A percentile compares a stretch with the other conserved stretches of the same genome.
phyloP scores from a whole-genome alignment of 2,888 invertebrate species.

The Watsonalla binaria region DNA sequence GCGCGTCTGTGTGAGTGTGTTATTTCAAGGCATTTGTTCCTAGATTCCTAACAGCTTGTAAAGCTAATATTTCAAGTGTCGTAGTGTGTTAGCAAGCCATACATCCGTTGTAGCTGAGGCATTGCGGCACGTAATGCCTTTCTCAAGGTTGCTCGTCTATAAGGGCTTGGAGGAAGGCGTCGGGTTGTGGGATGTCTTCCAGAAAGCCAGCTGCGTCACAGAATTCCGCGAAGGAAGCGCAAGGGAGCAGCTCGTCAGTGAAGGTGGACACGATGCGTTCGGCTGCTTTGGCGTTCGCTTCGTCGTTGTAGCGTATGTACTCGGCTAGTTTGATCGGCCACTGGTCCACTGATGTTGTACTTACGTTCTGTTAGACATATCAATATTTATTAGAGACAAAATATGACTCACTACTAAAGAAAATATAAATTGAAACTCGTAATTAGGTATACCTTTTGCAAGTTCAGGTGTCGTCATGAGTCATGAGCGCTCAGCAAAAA shows the following conservation, averaged over 20 bases:
- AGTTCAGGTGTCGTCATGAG: no score
- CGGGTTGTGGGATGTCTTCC: constrained; percentile 82
- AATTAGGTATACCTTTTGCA: no score
- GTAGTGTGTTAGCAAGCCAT: constrained; percentile 36
- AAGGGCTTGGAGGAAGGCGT: constrained; percentile 55
- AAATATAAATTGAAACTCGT: no score
- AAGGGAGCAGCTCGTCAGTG: constrained; percentile 93
- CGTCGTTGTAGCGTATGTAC: constrained; percentile 96
- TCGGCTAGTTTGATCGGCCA: constrained; percentile 95
- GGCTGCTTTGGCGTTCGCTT: constrained; percentile 91
- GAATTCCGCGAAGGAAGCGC: constrained; percentile 94
- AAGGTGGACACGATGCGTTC: constrained; percentile 89
- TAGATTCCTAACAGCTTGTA: background rate
- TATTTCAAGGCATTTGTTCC: no score
- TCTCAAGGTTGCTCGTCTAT: constrained; percentile 61
- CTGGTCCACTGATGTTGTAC: constrained; percentile 85
- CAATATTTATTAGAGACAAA: no score
- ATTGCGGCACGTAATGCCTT: constrained; percentile 41
- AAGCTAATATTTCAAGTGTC: background rate
- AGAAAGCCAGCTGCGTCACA: constrained; percentile 93
- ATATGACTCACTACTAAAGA: no score
- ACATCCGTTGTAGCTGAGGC: constrained; percentile 51
- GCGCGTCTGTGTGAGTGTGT: no score
- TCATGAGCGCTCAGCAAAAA: no score
- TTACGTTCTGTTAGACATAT: constrained; percentile 78